Evolutionary conservation across 2,797 vertebrate species (phyloP), one percentile per base, ranked within the genome.

Genomic region (Danio choprae): DNA sequence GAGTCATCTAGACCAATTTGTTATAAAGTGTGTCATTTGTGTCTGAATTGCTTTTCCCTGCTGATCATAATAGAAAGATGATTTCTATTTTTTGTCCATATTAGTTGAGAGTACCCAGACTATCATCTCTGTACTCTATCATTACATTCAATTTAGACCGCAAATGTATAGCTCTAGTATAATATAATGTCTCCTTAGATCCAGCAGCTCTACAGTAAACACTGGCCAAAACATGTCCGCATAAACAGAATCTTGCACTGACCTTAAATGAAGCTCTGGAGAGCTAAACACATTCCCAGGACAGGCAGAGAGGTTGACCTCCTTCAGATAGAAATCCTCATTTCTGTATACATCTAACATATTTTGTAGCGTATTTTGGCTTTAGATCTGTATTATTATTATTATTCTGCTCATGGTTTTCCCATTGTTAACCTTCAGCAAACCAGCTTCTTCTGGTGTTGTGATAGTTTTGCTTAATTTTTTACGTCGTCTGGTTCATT

Each of bases 401-500:
- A 48, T 13, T 48, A 46, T 46, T 36, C 38, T 67, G 12, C 48
- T 56, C 53, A 50, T 48, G 75, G 0, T 16, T 20, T 68, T 58
- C 6, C 7, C 64, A 29, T 12, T 55, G 48, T 53, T 56, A 56
- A 44, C 40, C 38, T 44, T 80, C 40, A 72, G 71, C 20, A 16
- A 12, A 41, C 62, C 43, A 40, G 46, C 48, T 29, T 29, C 70
- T 12, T 59, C 70, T 59, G 41, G 67, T 63, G n/a, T 29, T 63
- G 50, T 70, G 15, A 60, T 60, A 20, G 46, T 10, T 69, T 38
- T 56, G n/a, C 59, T 53, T 60, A 16, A 59, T 62, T 43, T 41
- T 59, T 50, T 53, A 81, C 68, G 38, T 16, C 6, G 40, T 48
- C 41, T 51, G 36, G 13, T 72, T 50, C 29, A 58, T 80, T 56